These are phyloP conservation scores for Carcharodon carcharias DNA, from an alignment of 2,797 vertebrate genomes.

Conservation along the genomic window DNA sequence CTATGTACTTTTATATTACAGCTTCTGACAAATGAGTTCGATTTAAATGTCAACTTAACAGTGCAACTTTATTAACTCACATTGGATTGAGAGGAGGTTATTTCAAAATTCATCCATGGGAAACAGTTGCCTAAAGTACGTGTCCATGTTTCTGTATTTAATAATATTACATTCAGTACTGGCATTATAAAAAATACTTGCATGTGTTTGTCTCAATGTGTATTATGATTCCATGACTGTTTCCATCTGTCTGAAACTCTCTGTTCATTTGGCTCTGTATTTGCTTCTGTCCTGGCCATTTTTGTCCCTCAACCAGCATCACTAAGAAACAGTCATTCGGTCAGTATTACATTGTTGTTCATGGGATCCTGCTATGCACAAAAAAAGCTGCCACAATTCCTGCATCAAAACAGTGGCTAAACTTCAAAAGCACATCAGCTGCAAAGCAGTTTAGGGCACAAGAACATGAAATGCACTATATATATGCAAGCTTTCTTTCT, in stretches of 20 bases:
- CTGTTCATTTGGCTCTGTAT: background rate
- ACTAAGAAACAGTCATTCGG: background rate
- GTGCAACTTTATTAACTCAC: background rate
- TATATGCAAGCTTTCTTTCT: background rate
- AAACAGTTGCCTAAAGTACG: background rate
- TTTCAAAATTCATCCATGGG: background rate
- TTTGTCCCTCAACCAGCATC: background rate
- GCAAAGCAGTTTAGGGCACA: background rate
- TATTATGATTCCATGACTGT: background rate
- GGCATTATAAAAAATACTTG: background rate
- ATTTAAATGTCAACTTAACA: slow-evolving; percentile 14
- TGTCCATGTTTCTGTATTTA: background rate
- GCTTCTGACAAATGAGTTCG: background rate
- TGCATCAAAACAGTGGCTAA: background rate
- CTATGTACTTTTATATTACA: background rate
- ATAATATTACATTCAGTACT: background rate
- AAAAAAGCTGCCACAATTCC: background rate
- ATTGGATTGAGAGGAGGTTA: background rate
- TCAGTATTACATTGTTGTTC: background rate
- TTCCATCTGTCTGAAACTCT: background rate
- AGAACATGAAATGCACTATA: background rate
- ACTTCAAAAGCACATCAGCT: background rate
- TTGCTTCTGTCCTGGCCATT: background rate
- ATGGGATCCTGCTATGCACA: background rate
- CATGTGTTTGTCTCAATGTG: background rate